Evolutionary conservation across 2,888 invertebrate species (phyloP), one percentile per base, ranked within the genome.

Genomic region (Drosophila imparisetae): DNA sequence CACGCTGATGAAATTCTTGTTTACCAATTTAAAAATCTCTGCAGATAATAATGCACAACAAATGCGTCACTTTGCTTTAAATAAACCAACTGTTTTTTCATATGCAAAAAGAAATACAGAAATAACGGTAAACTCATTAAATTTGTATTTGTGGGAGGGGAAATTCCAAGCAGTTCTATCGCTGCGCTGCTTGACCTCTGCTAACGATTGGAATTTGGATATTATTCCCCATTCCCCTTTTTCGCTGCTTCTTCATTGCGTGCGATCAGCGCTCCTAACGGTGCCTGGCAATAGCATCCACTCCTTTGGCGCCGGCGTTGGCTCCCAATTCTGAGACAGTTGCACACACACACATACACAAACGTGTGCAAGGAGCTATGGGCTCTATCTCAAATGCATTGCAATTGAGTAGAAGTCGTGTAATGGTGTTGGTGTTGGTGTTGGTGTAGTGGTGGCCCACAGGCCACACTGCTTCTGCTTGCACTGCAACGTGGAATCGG

Each of bases 31-130:
- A 50, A 69, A 53, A 49, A 60, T 45, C 52, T 57, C 4, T 27
- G 45, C 62, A 59, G 38, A 55, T 38, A 55, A 55, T 55, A 72
- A 48, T 64, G 61, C 69, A 73, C 30, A 78, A 65, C 79, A 79
- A 79, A 72, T 79, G 78, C 75, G 75, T 78, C 75, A 78, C 57
- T 38, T 64, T 21, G 27, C n/a, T 48, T 64, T 65, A 62, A 78
- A 78, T 74, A 78, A 78, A 64, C 60, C 60, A 74, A 62, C n/a
- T 45, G 21, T 40, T 38, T 13, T 18, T 50, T 50, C n/a, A 21
- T 13, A 59, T 70, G 45, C 52, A 66, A 66, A 58, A 5, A 27
- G 45, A 34, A 21, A 29, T 13, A 8, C n/a, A 38, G 34, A 72
- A 38, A 24, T 73, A 73, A 62, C 72, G 61, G 70, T 45, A 70